These are phyloP conservation scores for Danionella dracula DNA, from an alignment of 2,797 vertebrate species.

Conservation along the genomic window DNA sequence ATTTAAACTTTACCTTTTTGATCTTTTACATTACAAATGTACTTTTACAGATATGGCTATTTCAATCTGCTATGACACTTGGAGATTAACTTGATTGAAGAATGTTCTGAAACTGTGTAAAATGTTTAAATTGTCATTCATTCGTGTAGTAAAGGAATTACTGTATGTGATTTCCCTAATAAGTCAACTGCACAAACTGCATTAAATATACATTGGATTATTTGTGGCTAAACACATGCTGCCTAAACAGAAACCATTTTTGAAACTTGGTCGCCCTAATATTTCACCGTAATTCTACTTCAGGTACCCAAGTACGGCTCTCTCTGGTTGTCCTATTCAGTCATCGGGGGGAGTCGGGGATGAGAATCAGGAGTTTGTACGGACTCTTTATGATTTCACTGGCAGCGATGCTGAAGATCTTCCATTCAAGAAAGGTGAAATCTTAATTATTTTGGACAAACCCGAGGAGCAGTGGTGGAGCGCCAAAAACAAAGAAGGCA, in stretches of 20 bases:
- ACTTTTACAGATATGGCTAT: no score
- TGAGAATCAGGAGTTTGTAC: conserved; percentile 89
- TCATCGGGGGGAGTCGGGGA: conserved; percentile 67
- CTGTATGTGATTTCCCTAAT: neutral
- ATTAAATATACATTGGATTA: neutral
- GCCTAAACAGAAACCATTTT: no score
- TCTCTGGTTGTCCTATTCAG: conserved; percentile 75
- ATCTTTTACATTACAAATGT: no score
- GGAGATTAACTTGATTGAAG: no score
- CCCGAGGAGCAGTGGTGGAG: conserved; percentile 99
- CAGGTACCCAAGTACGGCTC: conserved; percentile 80
- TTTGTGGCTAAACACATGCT: neutral
- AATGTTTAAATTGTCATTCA: no score
- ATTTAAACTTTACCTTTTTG: no score
- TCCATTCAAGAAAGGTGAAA: conserved; percentile 94
- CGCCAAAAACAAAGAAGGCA: conserved; percentile 92
- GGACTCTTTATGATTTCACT: conserved; percentile 96
- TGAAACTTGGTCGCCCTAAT: no score
- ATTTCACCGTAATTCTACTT: no score
- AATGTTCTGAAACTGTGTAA: no score
- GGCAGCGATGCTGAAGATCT: conserved; percentile 96
- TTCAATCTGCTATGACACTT: no score
- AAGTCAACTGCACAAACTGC: neutral
- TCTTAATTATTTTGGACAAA: conserved; percentile 91
- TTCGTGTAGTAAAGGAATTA: neutral